Base-by-base conservation (phyloP, 1,140 invertebrate genomes). In the Ips typographus region DNA sequence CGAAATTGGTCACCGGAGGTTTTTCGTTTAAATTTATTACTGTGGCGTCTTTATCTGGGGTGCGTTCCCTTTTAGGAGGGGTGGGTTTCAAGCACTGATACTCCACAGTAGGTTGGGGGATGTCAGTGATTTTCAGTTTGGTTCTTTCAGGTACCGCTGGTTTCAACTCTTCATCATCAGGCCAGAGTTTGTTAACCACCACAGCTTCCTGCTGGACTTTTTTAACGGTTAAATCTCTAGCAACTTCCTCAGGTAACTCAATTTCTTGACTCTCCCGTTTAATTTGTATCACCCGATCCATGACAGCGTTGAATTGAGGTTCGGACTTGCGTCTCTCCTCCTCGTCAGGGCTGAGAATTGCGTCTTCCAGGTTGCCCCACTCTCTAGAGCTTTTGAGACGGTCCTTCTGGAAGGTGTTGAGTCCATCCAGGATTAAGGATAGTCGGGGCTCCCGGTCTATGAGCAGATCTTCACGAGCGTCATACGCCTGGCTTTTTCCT, bases 331-430 rank as follows among this genome's bases (percentile, higher is more conserved):
- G 56, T 44, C 70, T 55, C 40, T 59, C 8, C 71, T 73, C 67
- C 39, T 75, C 74, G 4, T 74, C 74, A 2, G 72, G 40, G 42
- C 75, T 78, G 70, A 89, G 85, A 42, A 91, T 87, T 38, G 88
- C 89, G 73, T 91, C 89, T 76, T 91, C 89, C 49, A 92, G 81
- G 68, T 89, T 91, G 4, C 90, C 90, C 85, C 90, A 91, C 74
- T 91, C 89, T 37, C 85, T 89, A 1, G 85, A 89, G 69, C 90
- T 91, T 73, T 91, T 91, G 40, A 91, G 72, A 65, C 88, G 83
- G 71, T 87, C 85, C 73, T 84, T 82, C 74, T 89, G 85, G 74
- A 90, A 89, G 2, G 86, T 86, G 65, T 86, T 88, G 36, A 88
- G 82, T 22, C 87, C 86, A 75, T 89, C 86, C 49, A 88, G 82